Conservation (phyloP, 53 echinoderm and acorn worm genomes). For the Glandiceps talaboti region DNA sequence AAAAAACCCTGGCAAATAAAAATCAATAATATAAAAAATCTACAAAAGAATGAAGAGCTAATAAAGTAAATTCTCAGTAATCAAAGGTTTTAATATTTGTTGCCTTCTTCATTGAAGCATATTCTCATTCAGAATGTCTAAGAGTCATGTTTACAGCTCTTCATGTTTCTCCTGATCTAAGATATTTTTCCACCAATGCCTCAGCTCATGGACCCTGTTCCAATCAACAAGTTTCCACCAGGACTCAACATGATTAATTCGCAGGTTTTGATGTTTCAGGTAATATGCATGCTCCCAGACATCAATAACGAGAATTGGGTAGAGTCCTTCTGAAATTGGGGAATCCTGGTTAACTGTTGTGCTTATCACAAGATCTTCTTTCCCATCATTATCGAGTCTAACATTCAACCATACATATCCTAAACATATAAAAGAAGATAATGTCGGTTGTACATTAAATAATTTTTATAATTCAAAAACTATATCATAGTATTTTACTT, state of each 20-base stretch:
- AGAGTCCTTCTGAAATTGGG: conserved; percentile 33
- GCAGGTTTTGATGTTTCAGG: conserved; percentile 42
- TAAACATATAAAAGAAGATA: conserved; percentile 3
- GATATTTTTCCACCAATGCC: conserved; percentile 36
- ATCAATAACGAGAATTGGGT: conserved; percentile 56
- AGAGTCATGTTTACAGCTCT: too few relatives aligned
- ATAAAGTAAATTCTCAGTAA: too few relatives aligned
- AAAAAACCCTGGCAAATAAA: too few relatives aligned
- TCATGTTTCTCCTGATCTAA: conserved; percentile 10
- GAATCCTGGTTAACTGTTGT: conserved; percentile 52
- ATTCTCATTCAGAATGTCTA: too few relatives aligned
- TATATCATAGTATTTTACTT: too few relatives aligned
- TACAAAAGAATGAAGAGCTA: too few relatives aligned
- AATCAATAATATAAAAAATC: too few relatives aligned
- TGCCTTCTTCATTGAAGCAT: too few relatives aligned
- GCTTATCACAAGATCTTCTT: conserved; percentile 16
- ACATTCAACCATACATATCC: conserved; percentile 53
- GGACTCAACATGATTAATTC: conserved; percentile 28
- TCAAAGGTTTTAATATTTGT: too few relatives aligned
- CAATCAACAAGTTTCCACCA: conserved; percentile 65
- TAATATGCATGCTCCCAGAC: conserved; percentile 80
- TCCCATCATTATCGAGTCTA: background rate
- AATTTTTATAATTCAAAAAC: too few relatives aligned
- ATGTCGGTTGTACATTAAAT: too few relatives aligned
- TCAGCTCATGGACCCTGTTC: conserved; percentile 31